Evolutionary conservation across 2,888 invertebrate species (phyloP).

Genomic region (Blastobasis lacticolella): DNA sequence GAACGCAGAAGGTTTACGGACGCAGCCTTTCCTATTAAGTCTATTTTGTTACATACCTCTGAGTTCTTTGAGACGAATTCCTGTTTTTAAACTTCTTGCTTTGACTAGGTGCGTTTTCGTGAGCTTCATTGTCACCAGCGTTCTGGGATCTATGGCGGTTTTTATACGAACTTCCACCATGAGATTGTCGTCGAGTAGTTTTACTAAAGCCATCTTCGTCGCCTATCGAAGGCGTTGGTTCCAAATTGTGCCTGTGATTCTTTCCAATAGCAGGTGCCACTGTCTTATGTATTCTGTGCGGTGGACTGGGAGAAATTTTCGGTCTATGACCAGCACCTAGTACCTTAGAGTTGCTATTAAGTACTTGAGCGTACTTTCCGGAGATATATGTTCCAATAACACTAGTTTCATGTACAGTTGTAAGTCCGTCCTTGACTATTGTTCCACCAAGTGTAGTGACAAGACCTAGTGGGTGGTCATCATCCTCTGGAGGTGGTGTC

Average conservation of each 20-base stretch:
- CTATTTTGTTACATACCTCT: constrained; percentile 41
- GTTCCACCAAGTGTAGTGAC: constrained; percentile 90
- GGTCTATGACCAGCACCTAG: constrained; percentile 67
- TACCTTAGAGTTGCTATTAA: constrained; percentile 86
- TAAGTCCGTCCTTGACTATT: constrained; percentile 85
- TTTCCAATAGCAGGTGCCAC: constrained; percentile 77
- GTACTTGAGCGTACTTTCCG: constrained; percentile 90
- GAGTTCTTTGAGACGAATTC: constrained; percentile 49
- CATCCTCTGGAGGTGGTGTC: constrained; percentile 67
- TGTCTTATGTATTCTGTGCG: constrained; percentile 83
- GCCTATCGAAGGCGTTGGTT: constrained; percentile 76
- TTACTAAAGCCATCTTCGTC: constrained; percentile 77
- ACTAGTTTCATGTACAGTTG: constrained; percentile 90
- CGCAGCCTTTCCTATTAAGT: too few relatives aligned
- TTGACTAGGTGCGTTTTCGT: constrained; percentile 42
- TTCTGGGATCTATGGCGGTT: constrained; percentile 68
- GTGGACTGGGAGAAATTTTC: constrained; percentile 79
- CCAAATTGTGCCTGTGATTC: constrained; percentile 74
- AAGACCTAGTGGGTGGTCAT: constrained; percentile 83
- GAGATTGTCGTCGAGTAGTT: constrained; percentile 69
- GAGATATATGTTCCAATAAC: constrained; percentile 92
- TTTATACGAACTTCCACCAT: constrained; percentile 68
- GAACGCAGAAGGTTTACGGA: too few relatives aligned
- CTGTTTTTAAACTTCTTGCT: constrained; percentile 65
- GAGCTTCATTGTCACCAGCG: constrained; percentile 49